Conservation (phyloP, 2,113 vertebrate species). For the Bucco capensis region DNA sequence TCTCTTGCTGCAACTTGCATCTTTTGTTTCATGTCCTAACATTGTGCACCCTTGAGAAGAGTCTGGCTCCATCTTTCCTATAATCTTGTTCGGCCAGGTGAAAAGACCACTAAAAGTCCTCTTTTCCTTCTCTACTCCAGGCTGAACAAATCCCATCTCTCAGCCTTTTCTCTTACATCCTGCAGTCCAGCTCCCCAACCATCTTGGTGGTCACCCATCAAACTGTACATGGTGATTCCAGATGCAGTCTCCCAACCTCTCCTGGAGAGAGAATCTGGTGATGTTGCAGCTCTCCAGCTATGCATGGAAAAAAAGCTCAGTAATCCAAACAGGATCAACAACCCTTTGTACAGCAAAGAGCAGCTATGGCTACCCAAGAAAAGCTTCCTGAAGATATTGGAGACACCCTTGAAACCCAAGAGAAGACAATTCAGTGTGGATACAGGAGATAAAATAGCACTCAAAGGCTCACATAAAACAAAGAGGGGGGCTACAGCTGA, state of each 20-base stretch:
- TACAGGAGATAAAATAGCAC: background rate
- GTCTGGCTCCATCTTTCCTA: background rate
- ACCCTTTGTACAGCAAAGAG: background rate
- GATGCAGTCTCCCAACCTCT: background rate
- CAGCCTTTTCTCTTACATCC: background rate
- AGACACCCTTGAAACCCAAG: background rate
- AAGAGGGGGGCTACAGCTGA: background rate
- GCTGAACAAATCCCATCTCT: background rate
- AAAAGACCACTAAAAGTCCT: background rate
- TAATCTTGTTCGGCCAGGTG: background rate
- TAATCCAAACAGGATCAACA: background rate
- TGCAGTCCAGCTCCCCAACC: background rate
- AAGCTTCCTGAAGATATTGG: background rate
- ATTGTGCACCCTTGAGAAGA: no score
- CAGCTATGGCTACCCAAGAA: background rate
- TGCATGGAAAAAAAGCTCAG: background rate
- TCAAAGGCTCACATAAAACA: background rate
- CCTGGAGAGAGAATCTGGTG: background rate
- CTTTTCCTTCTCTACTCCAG: background rate
- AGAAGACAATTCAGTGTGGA: background rate
- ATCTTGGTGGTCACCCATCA: background rate
- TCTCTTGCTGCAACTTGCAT: background rate
- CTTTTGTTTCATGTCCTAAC: background rate
- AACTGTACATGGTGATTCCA: background rate
- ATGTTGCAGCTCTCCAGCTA: background rate